phyloP scores from a whole-genome alignment of 1,140 invertebrate genomes.

The Trichogramma pretiosum region DNA sequence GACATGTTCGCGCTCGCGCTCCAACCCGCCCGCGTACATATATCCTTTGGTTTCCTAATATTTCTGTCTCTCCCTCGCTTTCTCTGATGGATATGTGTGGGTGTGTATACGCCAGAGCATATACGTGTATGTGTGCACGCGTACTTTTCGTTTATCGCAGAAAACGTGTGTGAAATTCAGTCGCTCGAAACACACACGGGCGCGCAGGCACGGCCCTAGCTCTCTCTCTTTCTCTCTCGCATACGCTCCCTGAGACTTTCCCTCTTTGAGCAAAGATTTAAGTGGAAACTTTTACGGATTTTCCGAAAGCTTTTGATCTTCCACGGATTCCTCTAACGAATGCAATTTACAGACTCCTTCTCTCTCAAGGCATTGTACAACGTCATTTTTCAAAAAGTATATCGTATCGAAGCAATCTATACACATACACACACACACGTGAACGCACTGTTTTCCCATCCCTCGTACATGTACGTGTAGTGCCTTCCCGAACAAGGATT shows the following conservation, averaged over 20 bases:
- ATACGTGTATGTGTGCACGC: background rate
- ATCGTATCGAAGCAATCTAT: conserved; percentile 2
- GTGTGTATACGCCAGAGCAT: background rate
- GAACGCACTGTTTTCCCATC: background rate
- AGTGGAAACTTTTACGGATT: background rate
- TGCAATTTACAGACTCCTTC: too few species aligned
- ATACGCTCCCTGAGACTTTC: too few species aligned
- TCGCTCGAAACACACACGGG: conserved; percentile 9
- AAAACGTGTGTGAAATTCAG: conserved; percentile 10
- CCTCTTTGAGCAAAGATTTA: conserved; percentile 9
- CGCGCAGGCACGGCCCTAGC: background rate
- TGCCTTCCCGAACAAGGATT: too few species aligned
- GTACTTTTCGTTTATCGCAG: conserved; percentile 12
- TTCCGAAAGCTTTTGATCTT: conserved; percentile 7
- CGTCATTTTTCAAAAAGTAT: too few species aligned
- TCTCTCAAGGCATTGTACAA: too few species aligned
- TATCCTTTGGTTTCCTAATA: conserved; percentile 5
- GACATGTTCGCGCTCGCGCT: too few species aligned
- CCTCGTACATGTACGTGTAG: too few species aligned
- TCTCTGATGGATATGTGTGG: too few species aligned
- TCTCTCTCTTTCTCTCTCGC: background rate
- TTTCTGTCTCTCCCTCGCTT: background rate
- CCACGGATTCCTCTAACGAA: background rate
- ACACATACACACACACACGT: background rate
- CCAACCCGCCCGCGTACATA: too few species aligned